Conservation (phyloP, 2,113 vertebrate species). For the Catharus minimus region DNA sequence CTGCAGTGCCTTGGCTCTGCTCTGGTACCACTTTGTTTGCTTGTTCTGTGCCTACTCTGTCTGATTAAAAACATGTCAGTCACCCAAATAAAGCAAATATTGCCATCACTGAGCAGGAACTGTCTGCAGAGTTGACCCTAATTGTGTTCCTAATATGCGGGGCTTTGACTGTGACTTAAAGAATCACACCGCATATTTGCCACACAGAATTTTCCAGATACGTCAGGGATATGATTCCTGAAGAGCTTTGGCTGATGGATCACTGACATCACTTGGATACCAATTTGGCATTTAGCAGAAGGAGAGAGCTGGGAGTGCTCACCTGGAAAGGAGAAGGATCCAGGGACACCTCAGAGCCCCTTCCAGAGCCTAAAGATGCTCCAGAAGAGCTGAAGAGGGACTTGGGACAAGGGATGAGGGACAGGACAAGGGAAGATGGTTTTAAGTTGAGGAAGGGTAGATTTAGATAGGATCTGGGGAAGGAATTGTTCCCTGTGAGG, state of each 20-base stretch:
- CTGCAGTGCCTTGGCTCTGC: not conserved
- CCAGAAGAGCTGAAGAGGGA: not conserved
- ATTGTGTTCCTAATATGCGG: fast-evolving
- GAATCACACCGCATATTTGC: not conserved
- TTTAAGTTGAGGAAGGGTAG: not conserved
- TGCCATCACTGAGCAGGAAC: not conserved
- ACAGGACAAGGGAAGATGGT: not conserved
- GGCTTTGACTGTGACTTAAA: fast-evolving
- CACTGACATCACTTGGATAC: not conserved
- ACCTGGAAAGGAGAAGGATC: not conserved
- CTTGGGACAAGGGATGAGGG: not conserved
- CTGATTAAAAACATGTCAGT: not conserved
- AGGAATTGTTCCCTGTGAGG: fast-evolving
- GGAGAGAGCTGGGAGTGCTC: not conserved
- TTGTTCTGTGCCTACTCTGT: not conserved
- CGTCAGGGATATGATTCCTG: fast-evolving
- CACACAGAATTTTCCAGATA: not conserved
- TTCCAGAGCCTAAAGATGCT: not conserved
- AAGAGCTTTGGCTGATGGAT: not conserved
- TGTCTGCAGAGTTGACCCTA: not conserved
- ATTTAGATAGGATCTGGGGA: too few species aligned
- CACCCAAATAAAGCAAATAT: not conserved
- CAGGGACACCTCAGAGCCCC: not conserved
- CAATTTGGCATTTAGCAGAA: not conserved
- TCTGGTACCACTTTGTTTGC: fast-evolving